A percentile compares a stretch with the other conserved stretches of the same genome.
These are phyloP conservation scores for Ormyrus labotus DNA, from an alignment of 2,888 invertebrate genomes.

Conservation along the genomic window DNA sequence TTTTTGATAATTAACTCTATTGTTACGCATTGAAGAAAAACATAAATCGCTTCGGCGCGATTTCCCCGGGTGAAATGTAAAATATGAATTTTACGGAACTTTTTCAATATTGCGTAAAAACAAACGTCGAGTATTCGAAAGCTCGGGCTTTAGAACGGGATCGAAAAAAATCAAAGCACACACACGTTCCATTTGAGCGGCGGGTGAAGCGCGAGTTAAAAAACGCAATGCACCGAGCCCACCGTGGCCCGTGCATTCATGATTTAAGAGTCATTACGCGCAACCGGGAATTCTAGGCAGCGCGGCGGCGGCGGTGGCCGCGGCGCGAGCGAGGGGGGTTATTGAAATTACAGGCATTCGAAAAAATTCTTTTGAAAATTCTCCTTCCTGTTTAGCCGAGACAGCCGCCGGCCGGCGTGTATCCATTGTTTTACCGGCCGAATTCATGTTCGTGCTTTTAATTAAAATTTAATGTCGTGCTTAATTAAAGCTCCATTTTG, in stretches of 20 bases:
- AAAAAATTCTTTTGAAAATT: slow-evolving; percentile 57
- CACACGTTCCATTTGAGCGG: too few relatives aligned
- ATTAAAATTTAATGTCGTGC: slow-evolving; percentile 59
- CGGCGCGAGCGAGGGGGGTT: background rate
- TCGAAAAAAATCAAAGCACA: too few relatives aligned
- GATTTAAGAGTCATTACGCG: slow-evolving; percentile 36
- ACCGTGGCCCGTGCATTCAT: background rate
- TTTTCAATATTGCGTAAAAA: too few relatives aligned
- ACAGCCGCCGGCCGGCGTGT: slow-evolving; percentile 2
- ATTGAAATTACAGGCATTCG: slow-evolving; percentile 52
- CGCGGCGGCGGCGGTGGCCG: background rate
- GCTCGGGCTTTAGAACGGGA: too few relatives aligned
- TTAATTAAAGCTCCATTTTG: slow-evolving; percentile 64
- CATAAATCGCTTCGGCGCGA: too few relatives aligned
- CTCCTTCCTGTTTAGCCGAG: slow-evolving; percentile 35
- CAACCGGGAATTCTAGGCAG: slow-evolving; percentile 1
- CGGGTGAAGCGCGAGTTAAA: too few relatives aligned
- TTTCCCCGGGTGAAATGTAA: too few relatives aligned
- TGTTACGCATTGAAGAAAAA: too few relatives aligned
- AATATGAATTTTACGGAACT: too few relatives aligned
- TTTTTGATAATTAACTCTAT: too few relatives aligned
- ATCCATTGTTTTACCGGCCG: slow-evolving; percentile 53
- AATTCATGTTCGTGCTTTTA: slow-evolving; percentile 56
- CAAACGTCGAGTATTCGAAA: too few relatives aligned
- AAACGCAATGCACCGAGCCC: background rate